Evolutionary conservation across 2,113 vertebrate species (phyloP), one percentile per base, ranked within the genome.

Genomic region (Seriola dumerili): DNA sequence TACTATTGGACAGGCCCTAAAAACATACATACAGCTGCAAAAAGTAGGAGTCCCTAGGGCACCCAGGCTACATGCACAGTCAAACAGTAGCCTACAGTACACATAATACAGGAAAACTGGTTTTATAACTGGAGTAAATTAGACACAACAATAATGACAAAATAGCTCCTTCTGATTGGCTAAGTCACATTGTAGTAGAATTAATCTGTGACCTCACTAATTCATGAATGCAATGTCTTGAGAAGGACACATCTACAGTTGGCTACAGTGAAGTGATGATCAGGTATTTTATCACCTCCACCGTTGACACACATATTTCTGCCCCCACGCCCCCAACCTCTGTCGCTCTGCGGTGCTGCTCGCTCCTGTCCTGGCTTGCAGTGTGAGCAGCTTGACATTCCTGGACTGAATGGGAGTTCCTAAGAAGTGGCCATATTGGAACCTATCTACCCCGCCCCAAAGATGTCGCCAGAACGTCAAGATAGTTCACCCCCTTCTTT

Each of bases 401-500:
- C 92, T 92, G 52, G 38, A 77, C 67, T 76, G 72, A 86, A 94
- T 91, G 95, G 95, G 96, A 96, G 95, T 95, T 94, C 94, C 96
- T 93, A 94, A 95, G 95, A 95, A 95, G 96, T 92, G 91, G 97
- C 96, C 97, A 97, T 97, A 95, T 97, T 97, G 96, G 52, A 94
- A 94, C 94, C 91, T 91, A 94, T 94, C 91, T 90, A 95, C 84
- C 75, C 42, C 50, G 1, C 4, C 29, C 1, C 90, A 87, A 89
- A 93, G 90, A 92, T 50, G 29, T 10, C 16, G 54, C 1, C 0
- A 13, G 0, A 6, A 3, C 2, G 29, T 38, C 89, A 81, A 84
- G 88, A 93, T 81, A 84, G 7, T 72, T 83, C 57, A 3, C 57
- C 0, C 5, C 14, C n/a, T 16, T 6, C 36, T 68, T 54, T 11